A percentile compares a stretch with the other conserved stretches of the same genome.
phyloP scores from a whole-genome alignment of 2,113 vertebrate genomes.

The Desmodus rotundus region DNA sequence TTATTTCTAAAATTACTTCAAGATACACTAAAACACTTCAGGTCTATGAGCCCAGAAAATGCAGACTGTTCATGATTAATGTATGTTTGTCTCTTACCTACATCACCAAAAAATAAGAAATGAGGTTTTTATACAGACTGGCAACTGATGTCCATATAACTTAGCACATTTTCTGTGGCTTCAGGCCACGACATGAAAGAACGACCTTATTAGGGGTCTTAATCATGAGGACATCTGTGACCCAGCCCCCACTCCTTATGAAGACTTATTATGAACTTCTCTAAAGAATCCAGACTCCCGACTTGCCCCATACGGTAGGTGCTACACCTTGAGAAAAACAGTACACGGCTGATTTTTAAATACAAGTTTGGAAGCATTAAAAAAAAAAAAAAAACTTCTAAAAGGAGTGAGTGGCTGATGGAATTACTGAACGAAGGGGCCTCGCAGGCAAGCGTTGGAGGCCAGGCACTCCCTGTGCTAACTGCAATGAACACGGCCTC shows the following conservation, averaged over 20 bases:
- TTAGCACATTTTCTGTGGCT: slow-evolving; percentile 65
- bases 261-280: slow-evolving; percentile 4
- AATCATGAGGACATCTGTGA: slow-evolving; percentile 38
- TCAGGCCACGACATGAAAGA: slow-evolving; percentile 61
- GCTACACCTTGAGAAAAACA: neutral
- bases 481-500: neutral
- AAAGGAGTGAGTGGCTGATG: slow-evolving; percentile 22
- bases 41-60: slow-evolving; percentile 72
- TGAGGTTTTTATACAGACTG: slow-evolving; percentile 63
- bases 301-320: neutral
- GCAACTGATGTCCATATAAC: slow-evolving; percentile 54
- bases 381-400: slow-evolving; percentile 5
- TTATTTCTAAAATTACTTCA: slow-evolving; percentile 78
- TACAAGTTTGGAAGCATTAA: neutral
- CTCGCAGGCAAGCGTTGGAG: neutral
- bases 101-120: slow-evolving; percentile 63
- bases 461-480: neutral
- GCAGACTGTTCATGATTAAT: slow-evolving; percentile 71
- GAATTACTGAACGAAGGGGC: neutral
- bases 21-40: slow-evolving; percentile 76
- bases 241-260: neutral
- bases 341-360: neutral
- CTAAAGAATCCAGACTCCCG: neutral
- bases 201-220: slow-evolving; percentile 64
- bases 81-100: slow-evolving; percentile 71